Evolutionary conservation across 2,888 invertebrate species (phyloP).

Genomic region (Norana najaformis): DNA sequence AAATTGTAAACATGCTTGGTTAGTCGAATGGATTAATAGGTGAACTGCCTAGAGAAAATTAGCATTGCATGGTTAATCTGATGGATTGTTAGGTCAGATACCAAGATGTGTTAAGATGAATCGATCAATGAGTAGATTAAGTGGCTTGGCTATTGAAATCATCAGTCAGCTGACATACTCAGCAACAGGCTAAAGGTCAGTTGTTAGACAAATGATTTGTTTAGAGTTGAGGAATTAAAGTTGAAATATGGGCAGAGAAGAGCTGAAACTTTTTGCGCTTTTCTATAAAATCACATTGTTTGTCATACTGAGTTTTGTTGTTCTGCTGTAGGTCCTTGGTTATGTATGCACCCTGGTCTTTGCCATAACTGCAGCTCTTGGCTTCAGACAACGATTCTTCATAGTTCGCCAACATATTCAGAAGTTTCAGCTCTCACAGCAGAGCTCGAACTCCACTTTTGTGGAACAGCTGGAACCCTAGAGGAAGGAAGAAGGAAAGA

Average conservation of each 20-base stretch:
- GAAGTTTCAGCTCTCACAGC: constrained; percentile 14
- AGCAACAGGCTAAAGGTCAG: neutral
- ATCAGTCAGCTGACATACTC: too few species aligned
- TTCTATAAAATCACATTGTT: neutral
- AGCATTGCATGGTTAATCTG: neutral
- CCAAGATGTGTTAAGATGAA: too few species aligned
- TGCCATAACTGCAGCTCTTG: neutral
- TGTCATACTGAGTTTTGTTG: neutral
- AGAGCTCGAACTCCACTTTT: constrained; percentile 16
- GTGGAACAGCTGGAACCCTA: constrained; percentile 22
- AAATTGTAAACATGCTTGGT: neutral
- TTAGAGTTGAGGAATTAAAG: neutral
- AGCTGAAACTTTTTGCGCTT: neutral
- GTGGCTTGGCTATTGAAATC: neutral
- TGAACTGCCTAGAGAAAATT: neutral
- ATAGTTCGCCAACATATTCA: constrained; percentile 3
- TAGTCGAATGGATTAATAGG: neutral
- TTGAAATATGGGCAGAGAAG: neutral
- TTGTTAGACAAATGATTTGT: neutral
- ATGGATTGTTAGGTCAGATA: too few species aligned
- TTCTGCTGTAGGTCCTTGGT: constrained; percentile 3
- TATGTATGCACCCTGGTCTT: neutral
- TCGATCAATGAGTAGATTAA: too few species aligned
- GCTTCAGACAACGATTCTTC: constrained; percentile 10
- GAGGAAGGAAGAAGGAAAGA: neutral